Conservation (phyloP, 2,797 vertebrate genomes). For the Etheostoma nigrum region DNA sequence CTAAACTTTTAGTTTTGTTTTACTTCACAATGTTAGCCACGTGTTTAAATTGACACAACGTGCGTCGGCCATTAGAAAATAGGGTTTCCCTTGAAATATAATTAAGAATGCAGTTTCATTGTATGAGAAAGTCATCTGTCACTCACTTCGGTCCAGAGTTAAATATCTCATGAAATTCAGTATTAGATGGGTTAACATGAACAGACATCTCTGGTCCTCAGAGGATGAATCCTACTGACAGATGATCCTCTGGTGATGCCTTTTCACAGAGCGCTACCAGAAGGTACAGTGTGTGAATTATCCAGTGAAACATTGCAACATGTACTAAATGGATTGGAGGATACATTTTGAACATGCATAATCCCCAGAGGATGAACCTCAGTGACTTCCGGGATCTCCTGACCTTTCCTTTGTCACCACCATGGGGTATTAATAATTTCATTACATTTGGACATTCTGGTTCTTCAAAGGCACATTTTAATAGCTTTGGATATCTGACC, state of each 20-base stretch:
- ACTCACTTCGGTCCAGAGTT: background rate
- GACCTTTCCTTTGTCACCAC: background rate
- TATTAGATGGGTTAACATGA: no score
- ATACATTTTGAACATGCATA: background rate
- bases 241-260: background rate
- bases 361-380: background rate
- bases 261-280: background rate
- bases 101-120: no score
- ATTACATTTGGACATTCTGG: background rate
- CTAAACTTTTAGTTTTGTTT: no score
- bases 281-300: background rate
- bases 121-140: background rate
- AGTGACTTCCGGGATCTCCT: background rate
- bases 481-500: background rate
- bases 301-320: background rate
- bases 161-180: no score
- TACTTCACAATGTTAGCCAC: no score
- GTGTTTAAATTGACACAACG: no score
- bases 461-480: background rate
- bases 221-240: background rate
- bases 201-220: background rate
- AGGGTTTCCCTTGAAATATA: no score
- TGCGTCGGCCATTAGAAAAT: no score
- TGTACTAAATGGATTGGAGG: background rate
- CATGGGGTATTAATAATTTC: background rate